Base-by-base conservation (phyloP, 2,888 invertebrate genomes). In the Hedychridium roseum region DNA sequence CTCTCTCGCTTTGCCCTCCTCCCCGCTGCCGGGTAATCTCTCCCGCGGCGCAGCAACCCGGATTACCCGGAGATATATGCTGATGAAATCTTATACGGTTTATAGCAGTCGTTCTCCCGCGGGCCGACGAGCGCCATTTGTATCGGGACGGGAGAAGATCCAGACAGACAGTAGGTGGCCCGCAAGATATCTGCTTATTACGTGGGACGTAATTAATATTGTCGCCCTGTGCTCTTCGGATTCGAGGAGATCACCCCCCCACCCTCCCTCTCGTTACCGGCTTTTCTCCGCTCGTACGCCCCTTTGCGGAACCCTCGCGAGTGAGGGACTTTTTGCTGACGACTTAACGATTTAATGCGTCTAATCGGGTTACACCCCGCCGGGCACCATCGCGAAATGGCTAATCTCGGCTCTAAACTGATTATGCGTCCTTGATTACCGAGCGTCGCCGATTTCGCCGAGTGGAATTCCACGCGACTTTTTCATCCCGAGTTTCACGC, bases 141-240 rank as follows among this genome's bases (percentile, higher is more conserved):
- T 69, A 70, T 62, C 56, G 53, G 36, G 50, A 54, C 43, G 43
- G 39, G 47, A 59, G 55, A 35, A 39, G n/a, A n/a, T n/a, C n/a
- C n/a, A 23, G 46, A 32, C 40, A 35, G 31, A 15, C 23, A 38
- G 5, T 14, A 16, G 3, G 37, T 9, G 26, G 15, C 3, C n/a
- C 21, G n/a, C 12, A 7, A 4, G 36, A 26, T 28, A 34, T 62
- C 66, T 53, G 65, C 68, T 74, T 70, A 73, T 74, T 71, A 70
- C 65, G 59, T n/a, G 65, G 65, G 65, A 60, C 60, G 70, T 74
- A 73, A 78, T 78, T 76, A 76, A 76, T 73, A 73, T 70, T 68
- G 69, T 66, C 70, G 68, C 50, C 50, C 48, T 44, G n/a, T n/a
- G n/a, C n/a, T n/a, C n/a, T n/a, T n/a, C n/a, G n/a, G n/a, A n/a